A percentile compares a stretch with the other conserved stretches of the same genome.
Evolutionary conservation across 92 coral and sea anemone species (phyloP).

Genomic region (Virgularia gustaviana): DNA sequence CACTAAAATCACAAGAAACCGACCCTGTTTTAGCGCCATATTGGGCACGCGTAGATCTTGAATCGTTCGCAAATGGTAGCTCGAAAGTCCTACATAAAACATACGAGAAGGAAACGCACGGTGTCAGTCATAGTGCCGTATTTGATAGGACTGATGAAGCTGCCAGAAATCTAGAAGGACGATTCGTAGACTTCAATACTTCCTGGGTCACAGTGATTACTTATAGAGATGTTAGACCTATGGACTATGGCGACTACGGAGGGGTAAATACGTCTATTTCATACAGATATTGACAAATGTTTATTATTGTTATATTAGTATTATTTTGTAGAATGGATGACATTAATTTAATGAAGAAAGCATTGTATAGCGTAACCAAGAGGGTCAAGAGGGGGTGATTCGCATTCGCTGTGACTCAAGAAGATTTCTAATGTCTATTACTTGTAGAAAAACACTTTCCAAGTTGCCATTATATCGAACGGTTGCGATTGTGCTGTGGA

Average conservation of each 20-base stretch:
- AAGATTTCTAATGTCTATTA: not conserved
- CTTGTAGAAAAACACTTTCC: constrained; percentile 60
- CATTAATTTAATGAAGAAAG: not conserved
- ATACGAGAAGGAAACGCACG: constrained; percentile 3
- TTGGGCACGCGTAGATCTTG: constrained; percentile 15
- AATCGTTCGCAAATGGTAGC: not conserved
- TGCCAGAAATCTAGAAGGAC: no score
- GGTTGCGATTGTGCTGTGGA: constrained; percentile 46
- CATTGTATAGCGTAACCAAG: not conserved
- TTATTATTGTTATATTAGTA: not conserved
- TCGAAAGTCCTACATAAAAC: not conserved
- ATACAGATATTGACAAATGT: not conserved
- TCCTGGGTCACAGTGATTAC: constrained; percentile 17
- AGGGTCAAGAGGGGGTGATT: not conserved
- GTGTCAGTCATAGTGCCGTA: not conserved
- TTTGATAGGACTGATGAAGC: no score
- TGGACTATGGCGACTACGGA: not conserved
- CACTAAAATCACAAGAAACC: not conserved
- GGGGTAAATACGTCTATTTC: not conserved
- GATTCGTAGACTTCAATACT: constrained; percentile 11
- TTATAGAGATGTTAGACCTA: constrained; percentile 6
- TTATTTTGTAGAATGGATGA: not conserved
- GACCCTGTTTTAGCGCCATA: constrained; percentile 4
- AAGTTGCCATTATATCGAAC: constrained; percentile 53
- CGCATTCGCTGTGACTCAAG: not conserved